Base-by-base conservation (phyloP, 2,888 invertebrate species). In the Amphipoea lucens region DNA sequence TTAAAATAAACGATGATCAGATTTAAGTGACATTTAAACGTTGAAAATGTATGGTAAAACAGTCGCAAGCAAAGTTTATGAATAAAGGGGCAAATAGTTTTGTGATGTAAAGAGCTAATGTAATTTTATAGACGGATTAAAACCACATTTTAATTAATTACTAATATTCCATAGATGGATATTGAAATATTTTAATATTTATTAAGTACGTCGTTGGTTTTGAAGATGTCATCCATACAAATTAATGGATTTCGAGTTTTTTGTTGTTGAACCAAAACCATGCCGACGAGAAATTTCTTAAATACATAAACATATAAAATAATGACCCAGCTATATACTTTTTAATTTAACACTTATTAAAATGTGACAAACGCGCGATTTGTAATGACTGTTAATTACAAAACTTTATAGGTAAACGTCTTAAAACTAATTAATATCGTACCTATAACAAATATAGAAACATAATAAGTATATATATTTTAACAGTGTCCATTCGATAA, bases 401-500 rank as follows among this genome's bases (percentile, higher is more conserved):
- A 48, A 48, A 79, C 14, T 57, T 76, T 77, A 17, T 57, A 57
- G 12, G n/a, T 17, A 23, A 79, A 63, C 17, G 63, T 57, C 57
- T 66, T 40, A 23, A 80, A 66, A 80, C 65, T 51, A 81, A 83
- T 83, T 83, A 72, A 57, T 68, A 74, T 65, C 9, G 51, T 65
- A 57, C n/a, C 48, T 57, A 48, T 69, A 73, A 45, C 74, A 68
- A 74, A 74, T 74, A 74, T 62, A 76, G 20, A 72, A 68, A 77
- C 17, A 60, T 60, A 67, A 71, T 65, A 76, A 51, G 51, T 77
- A 78, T 83, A 74, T 78, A 81, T 79, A 86, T 76, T 79, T 82
- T 72, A 66, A 78, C 67, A 80, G 74, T 82, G 81, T 85, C 73
- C 83, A 62, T 74, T 82, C 80, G 87, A 85, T 88, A 87, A 84